A percentile compares a stretch with the other conserved stretches of the same genome.
Evolutionary conservation across 2,797 vertebrate genomes (phyloP).

Genomic region (Pipistrellus pipistrellus): DNA sequence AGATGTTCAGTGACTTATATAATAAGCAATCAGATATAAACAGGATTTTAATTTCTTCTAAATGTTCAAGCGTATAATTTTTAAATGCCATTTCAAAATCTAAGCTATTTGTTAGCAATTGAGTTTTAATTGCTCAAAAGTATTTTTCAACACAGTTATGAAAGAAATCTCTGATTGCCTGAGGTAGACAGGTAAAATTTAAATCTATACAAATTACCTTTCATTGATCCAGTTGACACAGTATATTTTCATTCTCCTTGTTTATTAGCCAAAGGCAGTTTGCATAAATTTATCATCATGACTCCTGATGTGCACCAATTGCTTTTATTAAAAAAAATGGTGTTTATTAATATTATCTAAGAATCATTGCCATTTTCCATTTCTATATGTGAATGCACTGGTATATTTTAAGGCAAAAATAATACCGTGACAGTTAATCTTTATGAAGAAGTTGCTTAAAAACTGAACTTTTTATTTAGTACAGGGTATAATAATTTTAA

Average conservation of each 20-base stretch:
- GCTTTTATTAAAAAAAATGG: constrained; percentile 80
- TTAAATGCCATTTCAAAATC: constrained; percentile 84
- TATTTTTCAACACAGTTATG: constrained; percentile 87
- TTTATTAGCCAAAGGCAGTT: constrained; percentile 86
- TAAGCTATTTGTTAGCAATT: constrained; percentile 84
- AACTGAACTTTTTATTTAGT: constrained; percentile 41
- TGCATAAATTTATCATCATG: constrained; percentile 85
- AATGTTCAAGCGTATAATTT: constrained; percentile 84
- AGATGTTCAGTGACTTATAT: constrained; percentile 73
- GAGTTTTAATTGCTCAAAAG: constrained; percentile 89
- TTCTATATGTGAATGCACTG: constrained; percentile 43
- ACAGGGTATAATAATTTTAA: constrained; percentile 42
- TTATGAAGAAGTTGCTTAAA: constrained; percentile 62
- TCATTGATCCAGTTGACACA: constrained; percentile 87
- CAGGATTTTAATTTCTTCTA: constrained; percentile 81
- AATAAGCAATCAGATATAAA: constrained; percentile 75
- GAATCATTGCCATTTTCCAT: constrained; percentile 66
- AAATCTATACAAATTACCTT: constrained; percentile 87
- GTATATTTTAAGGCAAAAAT: constrained; percentile 73
- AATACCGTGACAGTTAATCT: constrained; percentile 57
- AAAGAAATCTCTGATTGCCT: constrained; percentile 87
- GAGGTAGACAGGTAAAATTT: constrained; percentile 85
- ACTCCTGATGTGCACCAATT: constrained; percentile 80
- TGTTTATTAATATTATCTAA: constrained; percentile 85
- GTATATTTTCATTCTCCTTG: constrained; percentile 82